Conservation (phyloP, 2,888 invertebrate genomes). For the Microctonus aethiopoides region DNA sequence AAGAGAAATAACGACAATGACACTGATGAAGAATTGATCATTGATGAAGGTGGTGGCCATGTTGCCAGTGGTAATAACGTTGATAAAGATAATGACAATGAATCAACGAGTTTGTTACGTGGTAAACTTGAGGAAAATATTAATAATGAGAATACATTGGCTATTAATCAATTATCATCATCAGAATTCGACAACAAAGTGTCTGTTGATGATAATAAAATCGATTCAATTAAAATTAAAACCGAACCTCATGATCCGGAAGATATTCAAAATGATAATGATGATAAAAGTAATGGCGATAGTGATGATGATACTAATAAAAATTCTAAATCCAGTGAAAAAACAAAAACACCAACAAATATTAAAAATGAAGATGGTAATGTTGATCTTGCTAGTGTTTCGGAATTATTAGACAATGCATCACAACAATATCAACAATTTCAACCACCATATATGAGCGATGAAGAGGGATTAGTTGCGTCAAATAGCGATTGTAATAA, state of each 20-base stretch:
- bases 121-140: slow-evolving; percentile 55
- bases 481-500: slow-evolving; percentile 86
- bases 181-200: slow-evolving; percentile 56
- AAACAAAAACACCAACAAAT: neutral
- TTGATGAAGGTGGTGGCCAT: slow-evolving; percentile 71
- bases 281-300: slow-evolving; percentile 65
- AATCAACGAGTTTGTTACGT: slow-evolving; percentile 55
- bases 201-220: slow-evolving; percentile 63
- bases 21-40: slow-evolving; percentile 76
- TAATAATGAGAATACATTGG: slow-evolving; percentile 24
- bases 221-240: neutral
- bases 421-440: slow-evolving; percentile 68
- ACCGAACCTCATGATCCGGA: neutral
- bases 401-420: slow-evolving; percentile 82
- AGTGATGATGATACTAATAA: slow-evolving; percentile 67
- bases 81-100: slow-evolving; percentile 42
- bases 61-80: slow-evolving; percentile 43
- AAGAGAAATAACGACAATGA: slow-evolving; percentile 72
- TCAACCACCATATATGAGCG: slow-evolving; percentile 67
- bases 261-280: slow-evolving; percentile 57
- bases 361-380: slow-evolving; percentile 55
- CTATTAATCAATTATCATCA: slow-evolving; percentile 52
- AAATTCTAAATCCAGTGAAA: neutral
- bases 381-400: slow-evolving; percentile 81
- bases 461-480: slow-evolving; percentile 84